Base-by-base conservation (phyloP, 2,888 invertebrate genomes). In the Euplagia quadripunctaria region DNA sequence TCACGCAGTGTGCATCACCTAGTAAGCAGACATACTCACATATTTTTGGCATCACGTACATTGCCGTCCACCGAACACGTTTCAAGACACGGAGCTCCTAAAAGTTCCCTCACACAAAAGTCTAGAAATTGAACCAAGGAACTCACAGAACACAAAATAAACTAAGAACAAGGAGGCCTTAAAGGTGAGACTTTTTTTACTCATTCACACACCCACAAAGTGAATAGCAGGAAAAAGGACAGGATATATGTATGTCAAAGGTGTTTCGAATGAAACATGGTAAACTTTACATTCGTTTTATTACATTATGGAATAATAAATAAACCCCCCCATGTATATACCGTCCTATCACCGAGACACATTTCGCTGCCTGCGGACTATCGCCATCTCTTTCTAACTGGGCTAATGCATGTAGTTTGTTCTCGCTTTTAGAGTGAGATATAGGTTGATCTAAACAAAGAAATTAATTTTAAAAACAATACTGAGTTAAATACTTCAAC, bases 301-400 rank as follows among this genome's bases (percentile, higher is more conserved):
- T 94, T 94, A 94, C 92, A 93, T 93, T 94, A 94, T 94, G 93
- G 94, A 94, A 95, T 94, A 95, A 92, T 94, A 94, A 94, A 94
- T 93, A 91, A 93, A 92, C 91, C 93, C 89, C 69, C 89, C 58
- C 89, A 87, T 91, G 89, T 92, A 89, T 92, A 90, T 91, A 91
- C 89, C 92, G 86, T 89, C 86, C 93, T 93, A 94, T 94, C 94
- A 94, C 93, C 93, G 90, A 92, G 89, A 92, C 93, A 90, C 91
- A 87, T 83, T 85, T 80, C 83, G 88, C 91, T 92, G 89, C 86
- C 91, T 90, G 76, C 91, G 79, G 82, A 87, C 92, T 91, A 91
- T 93, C 92, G 83, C 89, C 82, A 86, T 91, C 90, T 85, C 90
- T 85, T 79, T 92, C 87, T 89, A 90, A 84, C 87, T 79, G 80